These are phyloP conservation scores for Cephalopholis sonnerati DNA, from an alignment of 2,113 vertebrate genomes.

Conservation along the genomic window DNA sequence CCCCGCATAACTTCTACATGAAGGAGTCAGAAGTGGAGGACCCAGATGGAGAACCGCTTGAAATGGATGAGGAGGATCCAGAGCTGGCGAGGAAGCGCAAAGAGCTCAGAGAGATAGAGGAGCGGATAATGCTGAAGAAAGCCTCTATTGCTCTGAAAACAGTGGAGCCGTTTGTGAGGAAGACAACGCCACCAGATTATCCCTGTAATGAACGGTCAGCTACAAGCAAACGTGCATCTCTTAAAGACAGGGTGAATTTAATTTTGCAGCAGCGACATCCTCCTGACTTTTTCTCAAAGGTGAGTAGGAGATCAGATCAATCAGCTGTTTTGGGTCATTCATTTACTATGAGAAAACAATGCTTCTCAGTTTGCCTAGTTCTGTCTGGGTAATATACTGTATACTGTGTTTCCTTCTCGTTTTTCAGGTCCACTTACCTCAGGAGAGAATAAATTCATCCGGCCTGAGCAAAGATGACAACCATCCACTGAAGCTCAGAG, in stretches of 20 bases:
- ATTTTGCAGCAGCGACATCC: constrained; percentile 57
- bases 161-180: not conserved
- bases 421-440: not conserved
- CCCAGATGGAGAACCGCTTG: constrained; percentile 10
- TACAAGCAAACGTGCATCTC: not conserved
- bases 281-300: constrained; percentile 35
- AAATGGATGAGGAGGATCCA: constrained; percentile 1
- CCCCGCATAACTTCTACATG: not conserved
- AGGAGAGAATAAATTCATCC: not conserved
- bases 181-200: fast-evolving
- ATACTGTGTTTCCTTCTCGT: not conserved
- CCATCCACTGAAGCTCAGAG: constrained; percentile 70
- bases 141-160: constrained; percentile 51
- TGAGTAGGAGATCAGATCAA: constrained; percentile 9
- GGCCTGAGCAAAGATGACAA: not conserved
- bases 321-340: not conserved
- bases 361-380: not conserved
- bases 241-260: constrained; percentile 61
- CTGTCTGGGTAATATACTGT: not conserved
- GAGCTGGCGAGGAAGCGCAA: constrained; percentile 64
- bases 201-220: not conserved
- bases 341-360: not conserved
- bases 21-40: not conserved
- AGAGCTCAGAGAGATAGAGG: constrained; percentile 59
- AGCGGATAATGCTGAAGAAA: constrained; percentile 60